phyloP scores from a whole-genome alignment of 2,113 vertebrate species.

The Nansenia antarctica region DNA sequence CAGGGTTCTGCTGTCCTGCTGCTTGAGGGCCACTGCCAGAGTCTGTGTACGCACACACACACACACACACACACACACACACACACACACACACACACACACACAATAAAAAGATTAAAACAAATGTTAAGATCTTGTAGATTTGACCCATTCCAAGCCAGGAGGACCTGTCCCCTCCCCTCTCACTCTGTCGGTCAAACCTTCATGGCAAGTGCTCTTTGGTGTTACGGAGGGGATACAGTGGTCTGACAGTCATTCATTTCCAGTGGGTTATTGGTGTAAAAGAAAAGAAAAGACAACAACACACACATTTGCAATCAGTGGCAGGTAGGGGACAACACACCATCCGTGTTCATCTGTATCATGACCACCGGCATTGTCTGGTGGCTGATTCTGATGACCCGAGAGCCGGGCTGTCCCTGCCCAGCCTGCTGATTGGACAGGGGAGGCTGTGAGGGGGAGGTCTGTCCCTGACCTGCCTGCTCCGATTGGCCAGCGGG shows the following conservation, averaged over 20 bases:
- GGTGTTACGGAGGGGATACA: neutral
- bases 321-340: constrained; percentile 62
- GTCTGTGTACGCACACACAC: constrained; percentile 48
- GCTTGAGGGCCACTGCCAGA: constrained; percentile 55
- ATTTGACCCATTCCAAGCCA: neutral
- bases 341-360: constrained; percentile 91
- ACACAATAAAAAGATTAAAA: neutral
- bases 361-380: constrained; percentile 92
- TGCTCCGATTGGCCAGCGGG: constrained; percentile 68
- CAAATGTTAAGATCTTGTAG: too few species aligned
- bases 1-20: constrained; percentile 61
- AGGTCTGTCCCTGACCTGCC: constrained; percentile 73
- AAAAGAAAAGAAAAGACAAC: constrained; percentile 15
- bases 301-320: constrained; percentile 63
- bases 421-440: constrained; percentile 71
- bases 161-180: neutral
- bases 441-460: constrained; percentile 67
- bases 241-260: neutral
- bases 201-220: neutral
- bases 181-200: too few species aligned
- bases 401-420: constrained; percentile 73
- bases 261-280: constrained; percentile 1
- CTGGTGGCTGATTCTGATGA: constrained; percentile 92
- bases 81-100: neutral
- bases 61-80: neutral